Conservation (phyloP, 2,113 vertebrate genomes). For the Channa maculata region DNA sequence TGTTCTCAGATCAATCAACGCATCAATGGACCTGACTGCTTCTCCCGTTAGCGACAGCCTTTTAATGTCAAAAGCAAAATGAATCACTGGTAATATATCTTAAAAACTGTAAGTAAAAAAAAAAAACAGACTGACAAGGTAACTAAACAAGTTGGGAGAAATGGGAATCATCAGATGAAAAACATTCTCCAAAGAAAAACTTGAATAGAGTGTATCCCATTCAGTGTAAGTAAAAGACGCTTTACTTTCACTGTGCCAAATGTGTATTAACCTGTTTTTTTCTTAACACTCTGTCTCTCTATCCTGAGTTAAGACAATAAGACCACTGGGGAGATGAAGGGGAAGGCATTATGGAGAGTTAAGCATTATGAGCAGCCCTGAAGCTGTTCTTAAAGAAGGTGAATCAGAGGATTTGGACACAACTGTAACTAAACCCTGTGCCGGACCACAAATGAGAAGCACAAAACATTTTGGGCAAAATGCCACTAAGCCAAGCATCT, state of each 20-base stretch:
- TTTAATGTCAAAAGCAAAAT: slow-evolving; percentile 42
- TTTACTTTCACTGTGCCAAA: slow-evolving; percentile 72
- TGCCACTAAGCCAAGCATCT: slow-evolving; percentile 80
- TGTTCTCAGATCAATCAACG: slow-evolving; percentile 72
- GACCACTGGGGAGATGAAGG: slow-evolving; percentile 78
- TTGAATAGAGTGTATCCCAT: slow-evolving; percentile 45
- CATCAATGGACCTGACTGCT: slow-evolving; percentile 54
- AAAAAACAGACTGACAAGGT: slow-evolving; percentile 15
- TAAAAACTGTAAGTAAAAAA: slow-evolving; percentile 7
- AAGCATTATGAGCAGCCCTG: slow-evolving; percentile 81
- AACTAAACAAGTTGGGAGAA: slow-evolving; percentile 42
- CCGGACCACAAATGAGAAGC: slow-evolving; percentile 78
- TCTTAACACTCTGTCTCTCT: slow-evolving; percentile 54
- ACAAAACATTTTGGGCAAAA: slow-evolving; percentile 75
- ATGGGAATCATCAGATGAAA: slow-evolving; percentile 38
- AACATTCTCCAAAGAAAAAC: slow-evolving; percentile 43
- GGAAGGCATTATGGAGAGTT: slow-evolving; percentile 79
- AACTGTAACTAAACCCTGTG: slow-evolving; percentile 80
- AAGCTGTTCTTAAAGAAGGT: slow-evolving; percentile 82
- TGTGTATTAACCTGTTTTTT: slow-evolving; percentile 78
- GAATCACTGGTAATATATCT: slow-evolving; percentile 18
- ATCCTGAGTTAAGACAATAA: slow-evolving; percentile 80
- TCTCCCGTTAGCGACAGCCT: slow-evolving; percentile 25
- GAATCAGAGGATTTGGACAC: slow-evolving; percentile 84
- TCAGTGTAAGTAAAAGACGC: slow-evolving; percentile 44